phyloP scores from a whole-genome alignment of 2,113 vertebrate genomes.

The Lasiurus borealis region DNA sequence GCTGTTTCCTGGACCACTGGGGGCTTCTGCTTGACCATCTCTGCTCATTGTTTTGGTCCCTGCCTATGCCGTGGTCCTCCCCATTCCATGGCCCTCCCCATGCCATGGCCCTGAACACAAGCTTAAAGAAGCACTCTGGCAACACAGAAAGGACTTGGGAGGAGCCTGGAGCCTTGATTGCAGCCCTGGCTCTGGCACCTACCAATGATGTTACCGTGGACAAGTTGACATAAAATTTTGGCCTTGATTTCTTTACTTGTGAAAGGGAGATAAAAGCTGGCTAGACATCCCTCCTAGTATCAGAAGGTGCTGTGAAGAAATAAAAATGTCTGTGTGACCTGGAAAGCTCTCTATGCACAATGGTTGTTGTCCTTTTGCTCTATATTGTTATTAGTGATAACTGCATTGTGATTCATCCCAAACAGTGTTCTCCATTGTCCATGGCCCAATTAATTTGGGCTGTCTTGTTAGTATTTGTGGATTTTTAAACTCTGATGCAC shows the following conservation, averaged over 20 bases:
- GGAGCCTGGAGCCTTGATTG: neutral
- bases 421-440: neutral
- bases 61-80: no score
- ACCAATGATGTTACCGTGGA: accelerated
- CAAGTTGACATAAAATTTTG: accelerated
- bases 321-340: neutral
- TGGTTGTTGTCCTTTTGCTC: neutral
- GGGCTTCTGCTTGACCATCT: no score
- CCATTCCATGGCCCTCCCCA: no score
- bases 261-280: neutral
- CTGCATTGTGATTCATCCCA: neutral
- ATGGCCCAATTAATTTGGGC: neutral
- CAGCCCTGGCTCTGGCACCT: neutral
- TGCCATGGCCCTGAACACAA: no score
- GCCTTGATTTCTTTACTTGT: neutral
- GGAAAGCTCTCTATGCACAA: neutral
- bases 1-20: neutral
- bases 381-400: neutral
- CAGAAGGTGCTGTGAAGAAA: neutral
- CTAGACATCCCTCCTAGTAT: no score
- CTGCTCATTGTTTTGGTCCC: neutral
- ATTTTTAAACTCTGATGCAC: neutral
- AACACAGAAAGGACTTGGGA: accelerated
- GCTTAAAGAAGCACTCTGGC: neutral
- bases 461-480: neutral